Conservation (phyloP, 1,140 invertebrate species). For the Microvelia longipes region DNA sequence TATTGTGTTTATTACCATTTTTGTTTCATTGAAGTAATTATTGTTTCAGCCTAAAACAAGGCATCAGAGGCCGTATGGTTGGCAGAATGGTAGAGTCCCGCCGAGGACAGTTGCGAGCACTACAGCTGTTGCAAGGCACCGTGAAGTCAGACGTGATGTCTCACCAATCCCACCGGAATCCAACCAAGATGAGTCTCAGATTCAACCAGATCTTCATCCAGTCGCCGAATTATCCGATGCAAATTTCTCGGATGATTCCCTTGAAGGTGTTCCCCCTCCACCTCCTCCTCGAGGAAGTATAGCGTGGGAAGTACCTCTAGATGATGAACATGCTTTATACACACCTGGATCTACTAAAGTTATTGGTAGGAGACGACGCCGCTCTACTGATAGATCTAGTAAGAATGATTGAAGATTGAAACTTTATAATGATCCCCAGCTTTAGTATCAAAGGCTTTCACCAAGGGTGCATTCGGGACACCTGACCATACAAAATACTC, state of each 20-base stretch:
- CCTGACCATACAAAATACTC: no score
- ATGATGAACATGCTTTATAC: constrained; percentile 41
- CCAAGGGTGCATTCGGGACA: no score
- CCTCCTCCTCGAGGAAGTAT: constrained; percentile 51
- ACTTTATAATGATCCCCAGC: no score
- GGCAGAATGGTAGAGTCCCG: constrained; percentile 39
- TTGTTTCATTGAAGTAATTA: not conserved
- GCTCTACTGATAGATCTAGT: constrained; percentile 38
- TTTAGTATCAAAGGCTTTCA: not conserved
- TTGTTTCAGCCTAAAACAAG: constrained; percentile 47
- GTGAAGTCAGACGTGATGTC: constrained; percentile 46
- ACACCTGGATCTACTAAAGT: constrained; percentile 59
- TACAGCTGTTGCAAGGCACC: constrained; percentile 52
- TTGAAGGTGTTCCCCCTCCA: constrained; percentile 44
- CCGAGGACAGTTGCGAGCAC: constrained; percentile 42
- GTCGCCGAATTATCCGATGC: constrained; percentile 32
- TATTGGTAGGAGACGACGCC: constrained; percentile 34
- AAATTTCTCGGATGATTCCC: constrained; percentile 64
- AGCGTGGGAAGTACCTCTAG: constrained; percentile 65
- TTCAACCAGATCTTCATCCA: constrained; percentile 19
- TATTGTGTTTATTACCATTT: no score
- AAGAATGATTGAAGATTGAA: constrained; percentile 9
- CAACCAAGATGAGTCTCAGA: not conserved
- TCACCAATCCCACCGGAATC: not conserved
- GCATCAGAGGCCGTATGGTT: constrained; percentile 52